Evolutionary conservation across 2,797 vertebrate genomes (phyloP), one percentile per base, ranked within the genome.

Genomic region (Gadopsis marmoratus): DNA sequence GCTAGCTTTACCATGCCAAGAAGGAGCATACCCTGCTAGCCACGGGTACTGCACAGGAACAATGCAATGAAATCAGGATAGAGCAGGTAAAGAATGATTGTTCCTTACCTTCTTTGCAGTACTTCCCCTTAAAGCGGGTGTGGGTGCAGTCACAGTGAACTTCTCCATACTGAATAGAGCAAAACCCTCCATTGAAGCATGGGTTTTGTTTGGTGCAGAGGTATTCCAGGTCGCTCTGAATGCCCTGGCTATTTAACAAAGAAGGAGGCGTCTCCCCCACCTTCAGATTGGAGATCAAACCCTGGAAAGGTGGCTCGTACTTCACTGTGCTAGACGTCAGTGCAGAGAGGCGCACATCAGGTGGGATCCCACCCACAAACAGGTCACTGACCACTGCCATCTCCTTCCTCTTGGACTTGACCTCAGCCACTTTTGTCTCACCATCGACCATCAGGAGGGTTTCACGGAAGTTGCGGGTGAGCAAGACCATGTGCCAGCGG

Each of bases 331-430:
- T 97, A 54, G 97, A 97, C 6, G 97, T 98, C 51, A 98, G 89
- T 0, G 97, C 97, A 0, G 97, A 98, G 35, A 98, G 96, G 4
- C 97, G 96, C 33, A 98, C 96, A 8, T 99, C 98, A 0, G 97
- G 97, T 0, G 98, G 98, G 71, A 99, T 95, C 10, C 98, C 98
- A 0, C 98, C 98, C 10, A 99, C 97, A n/a, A 98, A 98, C 56
- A 99, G 94, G 86, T 99, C 97, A 8, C 97, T 99, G 86, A 96
- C 97, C 86, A 98, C 97, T 0, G 96, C 95, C 97, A 98, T 98
- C 89, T 98, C 97, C 55, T 96, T 96, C 72, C 97, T 92, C 87
- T 97, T 97, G 56, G 97, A 99, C 78, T 97, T 96, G 33, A 98
- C 97, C 86, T 97, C 96, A 0, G 95, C 96, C 48, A 95, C 95